These are phyloP conservation scores for Planococcus citri DNA, from an alignment of 1,140 invertebrate genomes.

Conservation along the genomic window DNA sequence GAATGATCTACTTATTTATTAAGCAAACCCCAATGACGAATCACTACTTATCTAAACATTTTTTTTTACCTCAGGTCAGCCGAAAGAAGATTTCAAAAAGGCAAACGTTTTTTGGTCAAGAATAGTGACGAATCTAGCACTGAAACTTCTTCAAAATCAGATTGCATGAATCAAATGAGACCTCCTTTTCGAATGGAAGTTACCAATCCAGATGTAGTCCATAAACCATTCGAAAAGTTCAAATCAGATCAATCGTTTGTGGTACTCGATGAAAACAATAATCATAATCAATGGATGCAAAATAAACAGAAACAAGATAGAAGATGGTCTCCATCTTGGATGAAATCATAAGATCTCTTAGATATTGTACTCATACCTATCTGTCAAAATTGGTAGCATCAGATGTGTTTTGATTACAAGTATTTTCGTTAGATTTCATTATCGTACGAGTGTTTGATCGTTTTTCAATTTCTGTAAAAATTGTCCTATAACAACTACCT, in stretches of 20 bases:
- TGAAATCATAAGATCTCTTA: background rate
- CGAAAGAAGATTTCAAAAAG: background rate
- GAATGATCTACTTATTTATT: too few relatives aligned
- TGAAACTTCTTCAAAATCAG: background rate
- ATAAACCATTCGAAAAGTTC: background rate
- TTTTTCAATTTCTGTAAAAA: too few relatives aligned
- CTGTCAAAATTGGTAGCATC: too few relatives aligned
- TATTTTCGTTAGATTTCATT: too few relatives aligned
- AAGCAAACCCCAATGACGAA: too few relatives aligned
- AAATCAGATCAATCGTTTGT: background rate
- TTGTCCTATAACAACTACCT: too few relatives aligned
- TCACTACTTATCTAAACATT: too few relatives aligned
- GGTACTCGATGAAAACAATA: slow-evolving; percentile 4
- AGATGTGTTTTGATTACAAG: too few relatives aligned
- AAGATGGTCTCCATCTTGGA: background rate
- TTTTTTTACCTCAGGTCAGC: background rate
- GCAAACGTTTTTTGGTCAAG: background rate
- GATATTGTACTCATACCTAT: too few relatives aligned
- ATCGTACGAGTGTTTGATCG: too few relatives aligned
- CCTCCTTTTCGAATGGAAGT: slow-evolving; percentile 4
- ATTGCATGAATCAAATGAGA: background rate
- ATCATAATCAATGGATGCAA: background rate
- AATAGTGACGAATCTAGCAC: background rate
- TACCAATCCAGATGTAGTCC: background rate
- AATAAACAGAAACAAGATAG: slow-evolving; percentile 1